These are phyloP conservation scores for Pelecanus crispus DNA, from an alignment of 2,113 vertebrate species.

Conservation along the genomic window DNA sequence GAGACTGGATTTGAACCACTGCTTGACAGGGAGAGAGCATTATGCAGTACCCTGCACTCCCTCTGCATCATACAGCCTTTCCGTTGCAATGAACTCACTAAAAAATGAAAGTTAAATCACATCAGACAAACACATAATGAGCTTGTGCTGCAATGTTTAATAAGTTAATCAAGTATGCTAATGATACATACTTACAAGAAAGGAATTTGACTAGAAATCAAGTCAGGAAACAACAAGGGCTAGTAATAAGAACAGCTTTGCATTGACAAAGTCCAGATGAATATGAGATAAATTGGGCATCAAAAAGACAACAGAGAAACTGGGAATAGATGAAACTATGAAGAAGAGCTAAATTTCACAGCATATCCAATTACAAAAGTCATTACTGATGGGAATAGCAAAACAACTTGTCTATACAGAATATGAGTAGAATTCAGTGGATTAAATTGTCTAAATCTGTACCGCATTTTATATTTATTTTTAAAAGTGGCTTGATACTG, in stretches of 20 bases:
- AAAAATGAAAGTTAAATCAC: constrained; percentile 52
- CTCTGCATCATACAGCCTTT: not conserved
- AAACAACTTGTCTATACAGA: not conserved
- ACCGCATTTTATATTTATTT: not conserved
- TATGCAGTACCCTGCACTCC: not conserved
- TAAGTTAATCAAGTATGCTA: constrained; percentile 61
- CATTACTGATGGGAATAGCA: not conserved
- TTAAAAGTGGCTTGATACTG: not conserved
- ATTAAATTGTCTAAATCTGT: constrained; percentile 3
- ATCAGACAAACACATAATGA: constrained; percentile 56
- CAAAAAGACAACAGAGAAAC: constrained; percentile 9
- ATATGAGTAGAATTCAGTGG: not conserved
- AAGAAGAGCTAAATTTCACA: constrained; percentile 40
- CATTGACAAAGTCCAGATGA: constrained; percentile 50
- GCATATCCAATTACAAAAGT: constrained; percentile 4
- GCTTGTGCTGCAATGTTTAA: constrained; percentile 40
- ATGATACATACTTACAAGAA: constrained; percentile 42
- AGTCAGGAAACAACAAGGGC: constrained; percentile 36
- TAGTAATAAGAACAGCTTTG: constrained; percentile 38
- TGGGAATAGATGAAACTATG: not conserved
- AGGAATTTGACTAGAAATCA: constrained; percentile 23
- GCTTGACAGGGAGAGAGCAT: not conserved
- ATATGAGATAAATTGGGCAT: constrained; percentile 27
- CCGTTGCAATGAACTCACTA: not conserved
- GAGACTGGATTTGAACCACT: not conserved